Base-by-base conservation (phyloP, 2,797 vertebrate genomes). In the Phylloscopus collybita region DNA sequence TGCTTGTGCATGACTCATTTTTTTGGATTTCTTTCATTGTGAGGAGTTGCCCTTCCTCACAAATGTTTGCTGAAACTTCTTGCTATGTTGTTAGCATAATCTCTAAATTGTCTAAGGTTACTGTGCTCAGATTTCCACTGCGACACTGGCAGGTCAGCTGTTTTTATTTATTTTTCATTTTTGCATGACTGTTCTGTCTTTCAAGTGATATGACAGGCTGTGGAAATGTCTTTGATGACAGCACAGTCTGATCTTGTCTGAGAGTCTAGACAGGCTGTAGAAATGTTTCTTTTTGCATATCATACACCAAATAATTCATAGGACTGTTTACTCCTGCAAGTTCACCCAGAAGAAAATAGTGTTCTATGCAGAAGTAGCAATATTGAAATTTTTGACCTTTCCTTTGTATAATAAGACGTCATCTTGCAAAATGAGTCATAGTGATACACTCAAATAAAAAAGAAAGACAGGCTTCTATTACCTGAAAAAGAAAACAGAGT, bases 1-100 rank as follows among this genome's bases (percentile, higher is more conserved):
- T 94, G 86, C 94, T 96, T 88, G n/a, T 83, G 96, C 91, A 92
- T 97, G 97, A 97, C 93, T 97, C 97, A 97, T 93, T 29, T 90
- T 95, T 96, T 97, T 96, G 93, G 94, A 96, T 95, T 89, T 86
- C 67, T 29, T 96, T 92, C 93, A 42, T 94, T 97, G 94, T 96
- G 79, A 92, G 91, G 96, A 97, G 93, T 96, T 96, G 62, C 86
- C 93, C 94, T 96, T 89, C 84, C 89, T 95, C 66, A 80, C 88
- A 92, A 81, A 93, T 95, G 95, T 92, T 97, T 97, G 95, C 96
- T 96, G 86, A 96, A 97, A 96, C 91, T 93, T 97, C 84, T 97
- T 94, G 82, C 94, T 11, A 21, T 92, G 88, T 91, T 78, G 73
- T 97, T 97, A 95, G 93, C 88, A 67, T 97, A 97, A 97, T 98